Evolutionary conservation across 2,888 invertebrate genomes (phyloP), one percentile per base, ranked within the genome.

Genomic region (Hymenopus coronatus): DNA sequence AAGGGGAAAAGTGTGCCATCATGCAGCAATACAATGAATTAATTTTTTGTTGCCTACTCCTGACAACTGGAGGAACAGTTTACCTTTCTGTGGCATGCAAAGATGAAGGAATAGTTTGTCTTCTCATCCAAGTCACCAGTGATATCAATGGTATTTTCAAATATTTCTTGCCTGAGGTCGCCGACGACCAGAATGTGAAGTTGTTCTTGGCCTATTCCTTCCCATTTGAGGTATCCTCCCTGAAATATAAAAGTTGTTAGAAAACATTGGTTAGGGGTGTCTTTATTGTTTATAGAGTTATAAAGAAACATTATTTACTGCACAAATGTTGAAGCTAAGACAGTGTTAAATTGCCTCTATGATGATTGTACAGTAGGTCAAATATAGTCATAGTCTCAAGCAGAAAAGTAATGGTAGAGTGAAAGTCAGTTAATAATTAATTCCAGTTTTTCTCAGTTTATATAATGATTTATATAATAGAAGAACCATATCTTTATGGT

Each of bases 141-240:
- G 54, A 70, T 70, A 20, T 70, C 54, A 70, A 8, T 12, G 20
- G 20, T 6, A 20, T 15, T 25, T 82, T 87, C 89, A 89, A 14
- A 83, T 85, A 70, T 87, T 88, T 33, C 88, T 88, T 28, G 89
- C 20, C 40, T 89, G 89, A n/a, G 88, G 89, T 70, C 90, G 88
- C 46, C 88, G 70, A 30, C 88, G 89, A 40, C 88, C 88, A 86
- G 86, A 28, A 83, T 88, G 85, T 9, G 89, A 83, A 28, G 85
- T 88, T 82, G 89, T 89, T 88, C 88, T 88, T 70, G 89, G 89
- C 30, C 89, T 88, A 28, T 87, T 87, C 46, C 90, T 89, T 8
- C 90, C 90, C 90, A 90, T 90, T 88, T 90, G 90, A 33, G 90
- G 90, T 83, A 90, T 90, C 88, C 90, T 89, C 87, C 90, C 90